Percentiles rank a stretch among this genome's conserved stretches.
Conservation (phyloP, 1,140 invertebrate genomes). For the Drosophila pachea region DNA sequence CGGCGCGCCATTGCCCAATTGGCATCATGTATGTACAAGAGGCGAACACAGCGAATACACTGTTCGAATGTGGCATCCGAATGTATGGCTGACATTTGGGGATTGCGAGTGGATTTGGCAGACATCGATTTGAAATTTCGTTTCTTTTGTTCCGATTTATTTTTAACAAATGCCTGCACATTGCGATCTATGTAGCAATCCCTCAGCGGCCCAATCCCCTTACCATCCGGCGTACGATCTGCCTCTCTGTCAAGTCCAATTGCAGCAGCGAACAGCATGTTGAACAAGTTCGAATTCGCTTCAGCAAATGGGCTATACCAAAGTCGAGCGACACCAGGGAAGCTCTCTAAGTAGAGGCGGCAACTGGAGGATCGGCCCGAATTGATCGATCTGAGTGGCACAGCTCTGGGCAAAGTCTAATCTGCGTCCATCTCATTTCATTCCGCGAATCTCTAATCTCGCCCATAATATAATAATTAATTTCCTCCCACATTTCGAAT, state of each 20-base stretch:
- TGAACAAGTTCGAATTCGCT: constrained; percentile 28
- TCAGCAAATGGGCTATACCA: too few species aligned
- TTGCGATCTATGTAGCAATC: background rate
- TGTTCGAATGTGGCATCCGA: constrained; percentile 43
- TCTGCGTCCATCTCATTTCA: too few species aligned
- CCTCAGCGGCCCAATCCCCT: background rate
- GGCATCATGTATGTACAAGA: constrained; percentile 15
- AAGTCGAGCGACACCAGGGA: too few species aligned
- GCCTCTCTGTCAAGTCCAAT: constrained; percentile 25
- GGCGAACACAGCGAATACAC: constrained; percentile 11
- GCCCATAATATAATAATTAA: too few species aligned
- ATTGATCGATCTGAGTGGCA: too few species aligned
- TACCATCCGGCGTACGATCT: constrained; percentile 4
- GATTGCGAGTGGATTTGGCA: constrained; percentile 47
- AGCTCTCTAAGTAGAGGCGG: too few species aligned
- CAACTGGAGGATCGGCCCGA: too few species aligned
- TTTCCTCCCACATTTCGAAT: too few species aligned
- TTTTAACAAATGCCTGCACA: constrained; percentile 44
- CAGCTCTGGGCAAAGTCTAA: too few species aligned
- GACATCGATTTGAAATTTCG: constrained; percentile 47
- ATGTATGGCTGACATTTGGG: constrained; percentile 67
- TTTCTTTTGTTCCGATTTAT: constrained; percentile 43
- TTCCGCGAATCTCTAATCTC: too few species aligned
- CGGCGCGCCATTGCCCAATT: background rate
- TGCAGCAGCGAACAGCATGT: constrained; percentile 35